phyloP scores from a whole-genome alignment of 1,140 invertebrate species.

The Plutomurus gul region DNA sequence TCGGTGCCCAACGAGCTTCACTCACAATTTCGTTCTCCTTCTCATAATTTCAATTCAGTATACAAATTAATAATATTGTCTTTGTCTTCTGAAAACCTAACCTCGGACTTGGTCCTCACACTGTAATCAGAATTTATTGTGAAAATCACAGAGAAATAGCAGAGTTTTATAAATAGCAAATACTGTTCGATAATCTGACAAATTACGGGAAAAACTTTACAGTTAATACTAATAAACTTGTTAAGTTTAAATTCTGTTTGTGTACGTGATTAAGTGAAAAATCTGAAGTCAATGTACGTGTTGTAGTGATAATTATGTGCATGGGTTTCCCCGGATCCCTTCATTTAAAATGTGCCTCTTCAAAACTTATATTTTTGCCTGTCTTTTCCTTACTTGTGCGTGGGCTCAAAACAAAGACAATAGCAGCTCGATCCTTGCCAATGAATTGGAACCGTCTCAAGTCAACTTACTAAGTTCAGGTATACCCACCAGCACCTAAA shows the following conservation, averaged over 20 bases:
- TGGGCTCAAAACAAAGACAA: background rate
- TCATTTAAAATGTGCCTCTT: slow-evolving; percentile 32
- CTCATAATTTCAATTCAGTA: background rate
- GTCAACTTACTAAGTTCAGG: background rate
- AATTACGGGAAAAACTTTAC: background rate
- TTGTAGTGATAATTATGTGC: slow-evolving; percentile 31
- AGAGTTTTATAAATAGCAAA: too few relatives aligned
- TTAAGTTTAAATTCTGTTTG: background rate
- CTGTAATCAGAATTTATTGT: too few relatives aligned
- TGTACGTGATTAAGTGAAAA: background rate
- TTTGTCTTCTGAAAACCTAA: too few relatives aligned
- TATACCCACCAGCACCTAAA: background rate
- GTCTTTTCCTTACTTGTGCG: slow-evolving; percentile 14
- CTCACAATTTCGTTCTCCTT: slow-evolving; percentile 24
- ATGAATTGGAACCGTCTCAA: background rate
- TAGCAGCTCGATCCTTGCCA: background rate
- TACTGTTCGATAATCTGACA: too few relatives aligned
- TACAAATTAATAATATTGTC: too few relatives aligned
- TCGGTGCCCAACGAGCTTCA: slow-evolving; percentile 33
- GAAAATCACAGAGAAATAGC: too few relatives aligned
- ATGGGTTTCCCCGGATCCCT: background rate
- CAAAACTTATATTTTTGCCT: slow-evolving; percentile 8
- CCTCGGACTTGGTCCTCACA: too few relatives aligned
- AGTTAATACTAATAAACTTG: background rate
- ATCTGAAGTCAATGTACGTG: background rate